Percentiles rank a stretch among this genome's conserved stretches.
Evolutionary conservation across 2,888 invertebrate genomes (phyloP).

Genomic region (Ectropis crepuscularia): DNA sequence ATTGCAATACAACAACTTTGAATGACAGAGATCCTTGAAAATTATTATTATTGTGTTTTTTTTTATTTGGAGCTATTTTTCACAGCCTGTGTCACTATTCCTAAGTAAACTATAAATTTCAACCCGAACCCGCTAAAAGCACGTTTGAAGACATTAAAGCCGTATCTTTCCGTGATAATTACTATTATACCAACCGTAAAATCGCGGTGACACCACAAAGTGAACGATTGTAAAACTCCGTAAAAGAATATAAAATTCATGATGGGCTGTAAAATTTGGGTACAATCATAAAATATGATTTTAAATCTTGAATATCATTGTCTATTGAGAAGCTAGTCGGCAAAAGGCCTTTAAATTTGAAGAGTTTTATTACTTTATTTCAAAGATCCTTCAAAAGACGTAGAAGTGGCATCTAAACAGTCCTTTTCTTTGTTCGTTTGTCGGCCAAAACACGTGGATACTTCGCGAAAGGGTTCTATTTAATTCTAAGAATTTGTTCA

Average conservation of each 20-base stretch:
- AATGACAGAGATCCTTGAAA: too few relatives aligned
- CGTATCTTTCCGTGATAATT: slow-evolving; percentile 60
- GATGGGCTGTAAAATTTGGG: slow-evolving; percentile 71
- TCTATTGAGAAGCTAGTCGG: slow-evolving; percentile 56
- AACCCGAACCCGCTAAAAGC: slow-evolving; percentile 53
- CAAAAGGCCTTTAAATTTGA: slow-evolving; percentile 51
- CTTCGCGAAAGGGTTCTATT: slow-evolving; percentile 67
- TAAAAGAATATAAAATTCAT: slow-evolving; percentile 59
- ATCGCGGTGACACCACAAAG: slow-evolving; percentile 70
- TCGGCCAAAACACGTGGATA: slow-evolving; percentile 72
- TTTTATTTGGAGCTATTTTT: background rate
- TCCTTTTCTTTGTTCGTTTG: slow-evolving; percentile 52
- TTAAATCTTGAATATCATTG: slow-evolving; percentile 66
- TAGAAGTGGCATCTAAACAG: slow-evolving; percentile 54
- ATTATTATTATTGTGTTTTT: too few relatives aligned
- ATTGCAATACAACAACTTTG: too few relatives aligned
- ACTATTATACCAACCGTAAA: slow-evolving; percentile 65
- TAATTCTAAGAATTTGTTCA: slow-evolving; percentile 63
- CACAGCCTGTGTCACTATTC: slow-evolving; percentile 17
- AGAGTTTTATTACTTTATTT: slow-evolving; percentile 73
- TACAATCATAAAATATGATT: slow-evolving; percentile 70
- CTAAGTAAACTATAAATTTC: slow-evolving; percentile 36
- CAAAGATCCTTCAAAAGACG: slow-evolving; percentile 67
- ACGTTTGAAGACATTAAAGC: slow-evolving; percentile 56
- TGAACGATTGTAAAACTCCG: slow-evolving; percentile 48